Conservation (phyloP, 2,113 vertebrate species). For the Mugil cephalus region DNA sequence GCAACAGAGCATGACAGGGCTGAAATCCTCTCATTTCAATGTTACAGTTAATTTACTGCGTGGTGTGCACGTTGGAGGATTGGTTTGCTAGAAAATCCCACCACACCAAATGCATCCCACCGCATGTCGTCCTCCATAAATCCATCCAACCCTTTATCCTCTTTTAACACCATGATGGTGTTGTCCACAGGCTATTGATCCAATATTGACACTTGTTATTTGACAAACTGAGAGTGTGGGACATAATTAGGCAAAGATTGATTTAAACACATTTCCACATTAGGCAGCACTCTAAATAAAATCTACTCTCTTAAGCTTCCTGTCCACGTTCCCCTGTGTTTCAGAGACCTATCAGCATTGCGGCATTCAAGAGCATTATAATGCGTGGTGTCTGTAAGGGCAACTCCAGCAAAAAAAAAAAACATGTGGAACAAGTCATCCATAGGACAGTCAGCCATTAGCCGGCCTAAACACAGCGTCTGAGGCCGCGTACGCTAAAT, state of each 20-base stretch:
- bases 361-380: not conserved
- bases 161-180: not conserved
- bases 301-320: not conserved
- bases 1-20: not conserved
- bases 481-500: slow-evolving; percentile 22
- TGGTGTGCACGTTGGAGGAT: slow-evolving; percentile 31
- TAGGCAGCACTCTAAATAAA: not conserved
- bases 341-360: not conserved
- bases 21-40: not conserved
- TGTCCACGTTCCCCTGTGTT: not conserved
- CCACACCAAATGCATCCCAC: not conserved
- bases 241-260: not conserved
- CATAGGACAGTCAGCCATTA: slow-evolving; percentile 14
- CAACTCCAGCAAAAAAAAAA: slow-evolving; percentile 33
- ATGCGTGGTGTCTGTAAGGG: not conserved
- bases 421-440: not conserved
- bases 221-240: not conserved
- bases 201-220: slow-evolving; percentile 5
- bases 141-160: slow-evolving; percentile 1
- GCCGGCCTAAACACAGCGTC: not conserved
- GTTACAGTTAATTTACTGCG: slow-evolving; percentile 29
- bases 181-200: slow-evolving; percentile 14
- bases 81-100: slow-evolving; percentile 4
- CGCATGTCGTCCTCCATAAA: not conserved
- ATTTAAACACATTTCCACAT: not conserved